Evolutionary conservation across 2,113 vertebrate species (phyloP).

Genomic region (Hystrix cristata): DNA sequence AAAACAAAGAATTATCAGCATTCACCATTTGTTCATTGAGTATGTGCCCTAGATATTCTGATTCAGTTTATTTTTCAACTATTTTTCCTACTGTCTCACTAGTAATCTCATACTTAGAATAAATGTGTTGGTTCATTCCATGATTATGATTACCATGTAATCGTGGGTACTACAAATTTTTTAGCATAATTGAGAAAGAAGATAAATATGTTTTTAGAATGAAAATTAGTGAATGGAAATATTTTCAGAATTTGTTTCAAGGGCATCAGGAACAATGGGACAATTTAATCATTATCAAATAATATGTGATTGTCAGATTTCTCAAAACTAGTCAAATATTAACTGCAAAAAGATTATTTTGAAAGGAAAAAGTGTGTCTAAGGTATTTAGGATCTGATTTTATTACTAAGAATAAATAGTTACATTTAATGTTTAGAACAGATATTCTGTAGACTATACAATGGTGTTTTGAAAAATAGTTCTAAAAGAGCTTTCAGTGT

Average conservation of each 20-base stretch:
- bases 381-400: conserved; percentile 52
- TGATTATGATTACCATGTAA: conserved; percentile 29
- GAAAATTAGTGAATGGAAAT: conserved; percentile 35
- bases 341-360: conserved; percentile 45
- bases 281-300: conserved; percentile 61
- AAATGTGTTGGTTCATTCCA: neutral
- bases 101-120: conserved; percentile 23
- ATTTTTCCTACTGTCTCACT: neutral
- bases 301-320: conserved; percentile 27
- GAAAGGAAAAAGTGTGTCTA: conserved; percentile 47
- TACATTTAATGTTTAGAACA: conserved; percentile 69
- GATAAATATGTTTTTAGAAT: conserved; percentile 40
- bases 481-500: conserved; percentile 36
- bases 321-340: conserved; percentile 52
- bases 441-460: conserved; percentile 45
- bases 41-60: neutral
- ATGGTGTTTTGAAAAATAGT: conserved; percentile 41
- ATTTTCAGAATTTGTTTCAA: conserved; percentile 65
- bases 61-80: conserved; percentile 48
- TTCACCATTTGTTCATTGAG: neutral
- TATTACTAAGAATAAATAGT: conserved; percentile 70
- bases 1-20: conserved; percentile 33
- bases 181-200: conserved; percentile 47
- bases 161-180: conserved; percentile 27
- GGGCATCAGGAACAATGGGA: conserved; percentile 42